Evolutionary conservation across 1,140 invertebrate species (phyloP), one percentile per base, ranked within the genome.

Genomic region (Sycobia sp.): DNA sequence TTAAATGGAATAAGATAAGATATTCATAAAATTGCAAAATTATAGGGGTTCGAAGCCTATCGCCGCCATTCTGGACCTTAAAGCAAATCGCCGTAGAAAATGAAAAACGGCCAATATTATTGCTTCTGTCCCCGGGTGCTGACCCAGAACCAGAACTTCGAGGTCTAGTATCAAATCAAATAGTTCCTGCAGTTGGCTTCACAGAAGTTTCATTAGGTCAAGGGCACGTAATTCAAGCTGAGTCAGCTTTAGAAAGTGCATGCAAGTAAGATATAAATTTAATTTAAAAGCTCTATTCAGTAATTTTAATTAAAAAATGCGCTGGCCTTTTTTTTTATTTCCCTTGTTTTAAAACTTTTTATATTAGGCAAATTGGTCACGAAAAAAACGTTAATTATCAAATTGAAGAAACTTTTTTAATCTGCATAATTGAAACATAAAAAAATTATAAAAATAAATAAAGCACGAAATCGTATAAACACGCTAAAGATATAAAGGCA

Each of bases 81-180:
- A 74, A 73, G 59, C 69, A 80, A 55, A 67, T 84, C 4, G 74
- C 81, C 3, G 83, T 84, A 69, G 79, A 80, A 10, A 65, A 50
- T 13, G 69, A 71, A 0, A 68, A 70, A 54, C 67, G 73, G 65
- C 91, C 91, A 0, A 85, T 93, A 20, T 72, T 94, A 7, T 82
- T 94, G 18, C 80, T 94, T 14, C 84, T 86, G 62, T 85, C 86
- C 62, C 84, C 89, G 16, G 91, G 91, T 47, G 86, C 89, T 16
- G 92, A 94, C 84, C 92, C 92, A 4, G 87, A 88, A 13, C 86
- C 88, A 23, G 92, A 95, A 77, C 71, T 92, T 0, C 80, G 84
- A 62, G 85, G 87, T 39, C 69, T 94, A 14, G 86, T 87, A 1
- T 61, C 66, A 1, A 74, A 78, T 50, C 68, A 73, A 29, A 67